These are phyloP conservation scores for Chlorocebus sabaeus DNA, from an alignment of 2,113 vertebrate genomes.

Conservation along the genomic window DNA sequence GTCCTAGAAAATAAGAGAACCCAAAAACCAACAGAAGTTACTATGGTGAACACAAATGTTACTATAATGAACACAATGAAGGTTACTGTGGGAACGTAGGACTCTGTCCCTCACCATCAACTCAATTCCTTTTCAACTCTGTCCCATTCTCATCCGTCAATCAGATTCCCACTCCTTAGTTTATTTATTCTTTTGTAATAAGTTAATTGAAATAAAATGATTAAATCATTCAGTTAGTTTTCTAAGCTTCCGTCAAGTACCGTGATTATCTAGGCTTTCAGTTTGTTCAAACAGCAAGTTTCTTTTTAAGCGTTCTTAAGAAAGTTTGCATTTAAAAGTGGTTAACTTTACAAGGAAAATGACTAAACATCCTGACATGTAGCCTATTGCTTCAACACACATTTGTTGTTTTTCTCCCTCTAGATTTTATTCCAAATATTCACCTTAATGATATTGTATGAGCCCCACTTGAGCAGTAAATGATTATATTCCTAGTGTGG, in stretches of 20 bases:
- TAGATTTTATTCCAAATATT: not conserved
- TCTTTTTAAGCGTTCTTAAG: not conserved
- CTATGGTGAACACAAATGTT: not conserved
- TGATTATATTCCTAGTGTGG: not conserved
- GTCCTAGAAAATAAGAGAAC: constrained; percentile 24
- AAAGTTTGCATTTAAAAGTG: not conserved
- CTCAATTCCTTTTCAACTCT: not conserved
- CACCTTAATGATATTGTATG: not conserved
- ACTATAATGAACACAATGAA: not conserved
- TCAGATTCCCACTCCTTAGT: not conserved
- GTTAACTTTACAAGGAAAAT: constrained; percentile 6
- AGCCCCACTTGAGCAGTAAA: not conserved
- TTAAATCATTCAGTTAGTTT: constrained; percentile 15
- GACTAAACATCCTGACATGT: not conserved
- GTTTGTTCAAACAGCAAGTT: not conserved
- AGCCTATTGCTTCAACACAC: not conserved
- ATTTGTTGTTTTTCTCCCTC: not conserved
- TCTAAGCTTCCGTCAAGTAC: not conserved
- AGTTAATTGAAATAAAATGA: constrained; percentile 30
- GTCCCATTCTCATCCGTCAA: not conserved
- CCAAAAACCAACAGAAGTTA: constrained; percentile 11
- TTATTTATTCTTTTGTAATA: constrained; percentile 38
- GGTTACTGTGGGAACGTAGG: constrained; percentile 15
- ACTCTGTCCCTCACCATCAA: not conserved
- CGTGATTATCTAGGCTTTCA: not conserved